Conservation (phyloP, 2,888 invertebrate species). For the Noctuana brunneofusca region DNA sequence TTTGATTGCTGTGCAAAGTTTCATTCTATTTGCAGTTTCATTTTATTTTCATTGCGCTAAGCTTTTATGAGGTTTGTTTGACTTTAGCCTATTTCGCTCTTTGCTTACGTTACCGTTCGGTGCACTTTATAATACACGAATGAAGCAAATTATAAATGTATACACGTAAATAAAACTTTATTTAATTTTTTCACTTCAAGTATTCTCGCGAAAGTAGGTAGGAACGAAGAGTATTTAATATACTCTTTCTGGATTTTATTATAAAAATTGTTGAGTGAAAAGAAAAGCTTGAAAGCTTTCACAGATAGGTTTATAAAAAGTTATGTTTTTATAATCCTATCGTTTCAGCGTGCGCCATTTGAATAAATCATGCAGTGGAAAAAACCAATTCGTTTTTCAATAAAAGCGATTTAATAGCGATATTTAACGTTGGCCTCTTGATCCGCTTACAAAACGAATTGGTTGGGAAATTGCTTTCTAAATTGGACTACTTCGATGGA, state of each 20-base stretch:
- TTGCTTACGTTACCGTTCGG: conserved; percentile 14
- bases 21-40: conserved; percentile 34
- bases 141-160: conserved; percentile 9
- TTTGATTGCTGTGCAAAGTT: conserved; percentile 34
- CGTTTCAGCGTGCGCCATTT: conserved; percentile 33
- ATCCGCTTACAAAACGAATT: conserved; percentile 80
- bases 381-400: conserved; percentile 35
- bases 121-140: conserved; percentile 13
- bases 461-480: conserved; percentile 81
- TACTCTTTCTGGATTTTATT: neutral
- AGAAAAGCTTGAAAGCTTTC: conserved; percentile 24
- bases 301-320: conserved; percentile 28
- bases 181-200: neutral
- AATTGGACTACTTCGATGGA: conserved; percentile 80
- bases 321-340: conserved; percentile 35
- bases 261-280: conserved; percentile 17
- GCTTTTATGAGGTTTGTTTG: conserved; percentile 30
- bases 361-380: conserved; percentile 35
- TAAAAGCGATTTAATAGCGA: conserved; percentile 71
- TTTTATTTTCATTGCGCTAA: conserved; percentile 30
- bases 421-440: conserved; percentile 78
- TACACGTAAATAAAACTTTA: neutral
- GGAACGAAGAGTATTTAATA: neutral
- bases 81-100: conserved; percentile 21
- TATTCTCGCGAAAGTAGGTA: neutral